Evolutionary conservation across 2,113 vertebrate genomes (phyloP).

Genomic region (Phasianus colchicus): DNA sequence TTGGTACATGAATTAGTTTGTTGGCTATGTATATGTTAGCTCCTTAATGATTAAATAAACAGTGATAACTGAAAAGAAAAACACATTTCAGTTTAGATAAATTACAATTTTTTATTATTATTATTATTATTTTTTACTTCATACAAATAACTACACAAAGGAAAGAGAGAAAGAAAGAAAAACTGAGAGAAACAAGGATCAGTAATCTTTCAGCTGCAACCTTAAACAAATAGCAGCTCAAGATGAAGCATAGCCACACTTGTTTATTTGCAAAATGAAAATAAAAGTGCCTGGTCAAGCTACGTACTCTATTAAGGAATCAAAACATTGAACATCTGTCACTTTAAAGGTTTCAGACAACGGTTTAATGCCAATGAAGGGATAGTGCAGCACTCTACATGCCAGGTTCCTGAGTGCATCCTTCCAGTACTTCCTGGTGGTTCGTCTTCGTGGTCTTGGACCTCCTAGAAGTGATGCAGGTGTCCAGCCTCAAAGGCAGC

Average conservation of each 20-base stretch:
- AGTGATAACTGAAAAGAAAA: background rate
- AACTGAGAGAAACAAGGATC: background rate
- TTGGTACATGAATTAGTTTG: background rate
- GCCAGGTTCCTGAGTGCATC: background rate
- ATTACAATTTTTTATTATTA: too few species aligned
- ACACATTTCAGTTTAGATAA: background rate
- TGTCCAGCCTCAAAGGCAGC: background rate
- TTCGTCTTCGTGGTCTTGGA: background rate
- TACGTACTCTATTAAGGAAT: background rate
- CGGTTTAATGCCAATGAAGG: background rate
- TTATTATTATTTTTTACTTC: background rate
- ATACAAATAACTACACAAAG: background rate
- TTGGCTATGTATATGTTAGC: background rate
- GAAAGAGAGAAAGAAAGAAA: too few species aligned
- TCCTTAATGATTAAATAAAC: background rate
- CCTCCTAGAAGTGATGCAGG: background rate
- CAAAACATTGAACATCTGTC: background rate
- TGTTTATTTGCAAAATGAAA: background rate
- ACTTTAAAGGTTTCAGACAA: background rate
- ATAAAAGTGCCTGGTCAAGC: background rate
- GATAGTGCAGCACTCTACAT: background rate
- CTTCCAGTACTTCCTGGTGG: rapidly evolving
- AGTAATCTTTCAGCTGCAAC: background rate
- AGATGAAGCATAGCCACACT: background rate
- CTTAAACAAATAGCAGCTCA: background rate